Evolutionary conservation across 2,113 vertebrate genomes (phyloP).

Genomic region (Dipodomys merriami): DNA sequence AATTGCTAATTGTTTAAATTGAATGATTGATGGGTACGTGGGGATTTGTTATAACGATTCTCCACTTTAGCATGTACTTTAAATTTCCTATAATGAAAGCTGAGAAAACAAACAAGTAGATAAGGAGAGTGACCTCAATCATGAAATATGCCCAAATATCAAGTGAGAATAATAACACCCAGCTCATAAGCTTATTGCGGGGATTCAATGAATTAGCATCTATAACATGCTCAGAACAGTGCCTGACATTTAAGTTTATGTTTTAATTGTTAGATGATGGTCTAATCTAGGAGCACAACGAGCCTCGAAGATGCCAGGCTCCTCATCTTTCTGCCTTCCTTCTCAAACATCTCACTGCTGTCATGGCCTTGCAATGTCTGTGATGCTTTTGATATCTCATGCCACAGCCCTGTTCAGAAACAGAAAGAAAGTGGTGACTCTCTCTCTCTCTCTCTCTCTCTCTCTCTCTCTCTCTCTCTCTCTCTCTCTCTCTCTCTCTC

Average conservation of each 20-base stretch:
- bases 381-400: neutral
- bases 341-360: neutral
- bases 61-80: constrained; percentile 11
- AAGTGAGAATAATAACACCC: neutral
- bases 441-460: neutral
- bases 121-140: neutral
- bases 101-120: constrained; percentile 17
- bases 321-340: neutral
- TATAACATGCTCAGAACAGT: neutral
- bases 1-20: constrained; percentile 55
- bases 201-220: neutral
- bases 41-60: neutral
- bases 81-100: constrained; percentile 20
- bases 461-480: too few relatives aligned
- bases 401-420: neutral
- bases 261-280: neutral
- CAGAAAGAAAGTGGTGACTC: neutral
- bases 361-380: neutral
- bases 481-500: neutral
- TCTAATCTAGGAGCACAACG: neutral
- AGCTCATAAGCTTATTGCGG: neutral
- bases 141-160: neutral
- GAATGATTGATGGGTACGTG: neutral
- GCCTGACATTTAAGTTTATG: neutral
- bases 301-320: neutral